Base-by-base conservation (phyloP, 2,888 invertebrate genomes). In the Meiosimyza decipiens region DNA sequence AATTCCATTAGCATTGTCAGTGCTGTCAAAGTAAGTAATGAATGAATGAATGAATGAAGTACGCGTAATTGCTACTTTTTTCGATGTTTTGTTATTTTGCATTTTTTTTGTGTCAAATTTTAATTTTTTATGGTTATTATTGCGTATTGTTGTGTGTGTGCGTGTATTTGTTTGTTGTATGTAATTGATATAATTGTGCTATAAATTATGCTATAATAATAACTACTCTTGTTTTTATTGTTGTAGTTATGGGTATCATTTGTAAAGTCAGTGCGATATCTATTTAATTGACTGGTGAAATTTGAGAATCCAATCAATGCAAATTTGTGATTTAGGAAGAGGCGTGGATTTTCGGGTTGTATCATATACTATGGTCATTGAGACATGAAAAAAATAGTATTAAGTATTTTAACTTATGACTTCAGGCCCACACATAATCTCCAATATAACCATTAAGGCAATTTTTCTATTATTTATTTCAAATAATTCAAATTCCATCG, bases 1-100 rank as follows among this genome's bases (percentile, higher is more conserved):
- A 73, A 71, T 73, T 73, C 63, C 59, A 65, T 71, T 73, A 66
- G 47, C 69, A 15, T 52, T 69, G 28, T 65, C 72, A 51, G 15
- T 47, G 57, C 18, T 12, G 18, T n/a, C 18, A 18, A 18, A 22
- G 11, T n/a, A 57, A 22, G 18, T 6, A 22, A n/a, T 57, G 18
- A 28, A 22, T 57, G 18, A 55, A 55, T n/a, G 6, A n/a, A 51
- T 15, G 16, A 54, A 54, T 16, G 18, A 28, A 28, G 57, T 18
- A 28, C 18, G 57, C 22, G 18, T 18, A 57, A 28, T 18, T 12
- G 28, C 57, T 57, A 57, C 18, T 11, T 18, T 22, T 57, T 55
- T 55, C 7, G 11, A 55, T 13, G 9, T 57, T 57, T 57, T 57
- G 13, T 57, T 5, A 12, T 57, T 15, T 57, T 5, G 4, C 22